Evolutionary conservation across 2,888 invertebrate genomes (phyloP).

Genomic region (Pterobdella sp.): DNA sequence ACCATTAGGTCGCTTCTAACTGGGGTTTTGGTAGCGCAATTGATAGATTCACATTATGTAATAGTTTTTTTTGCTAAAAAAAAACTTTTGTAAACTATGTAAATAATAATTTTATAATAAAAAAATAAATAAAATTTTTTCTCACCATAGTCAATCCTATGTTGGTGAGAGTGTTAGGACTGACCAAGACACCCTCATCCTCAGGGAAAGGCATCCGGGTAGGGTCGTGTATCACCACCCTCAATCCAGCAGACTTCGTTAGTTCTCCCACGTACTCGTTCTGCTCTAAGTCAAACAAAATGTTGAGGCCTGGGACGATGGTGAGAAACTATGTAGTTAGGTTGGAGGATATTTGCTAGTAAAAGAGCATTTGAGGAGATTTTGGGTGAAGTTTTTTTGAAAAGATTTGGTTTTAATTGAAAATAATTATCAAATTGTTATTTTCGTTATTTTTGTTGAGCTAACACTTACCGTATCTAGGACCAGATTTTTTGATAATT

Average conservation of each 20-base stretch:
- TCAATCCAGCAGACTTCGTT: conserved; percentile 34
- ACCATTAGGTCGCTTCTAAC: too few relatives aligned
- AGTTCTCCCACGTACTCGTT: conserved; percentile 34
- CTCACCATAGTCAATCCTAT: conserved; percentile 22
- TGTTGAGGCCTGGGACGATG: conserved; percentile 29
- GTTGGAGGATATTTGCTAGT: too few relatives aligned
- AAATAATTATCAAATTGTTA: background rate
- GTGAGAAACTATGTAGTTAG: too few relatives aligned
- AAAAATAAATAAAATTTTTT: too few relatives aligned
- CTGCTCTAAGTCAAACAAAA: conserved; percentile 36
- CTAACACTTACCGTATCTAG: background rate
- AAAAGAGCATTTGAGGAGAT: too few relatives aligned
- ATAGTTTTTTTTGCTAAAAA: too few relatives aligned
- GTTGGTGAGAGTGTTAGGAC: conserved; percentile 23
- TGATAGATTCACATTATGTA: too few relatives aligned
- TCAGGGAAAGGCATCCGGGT: conserved; percentile 35
- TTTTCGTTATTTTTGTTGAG: too few relatives aligned
- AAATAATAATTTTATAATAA: too few relatives aligned
- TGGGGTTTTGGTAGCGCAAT: too few relatives aligned
- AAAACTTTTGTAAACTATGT: too few relatives aligned
- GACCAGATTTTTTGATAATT: background rate
- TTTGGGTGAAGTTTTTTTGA: background rate
- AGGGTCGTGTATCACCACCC: conserved; percentile 36
- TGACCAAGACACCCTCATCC: conserved; percentile 34
- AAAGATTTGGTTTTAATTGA: background rate